Evolutionary conservation across 2,888 invertebrate species (phyloP), one percentile per base, ranked within the genome.

Genomic region (Agriopis aurantiaria): DNA sequence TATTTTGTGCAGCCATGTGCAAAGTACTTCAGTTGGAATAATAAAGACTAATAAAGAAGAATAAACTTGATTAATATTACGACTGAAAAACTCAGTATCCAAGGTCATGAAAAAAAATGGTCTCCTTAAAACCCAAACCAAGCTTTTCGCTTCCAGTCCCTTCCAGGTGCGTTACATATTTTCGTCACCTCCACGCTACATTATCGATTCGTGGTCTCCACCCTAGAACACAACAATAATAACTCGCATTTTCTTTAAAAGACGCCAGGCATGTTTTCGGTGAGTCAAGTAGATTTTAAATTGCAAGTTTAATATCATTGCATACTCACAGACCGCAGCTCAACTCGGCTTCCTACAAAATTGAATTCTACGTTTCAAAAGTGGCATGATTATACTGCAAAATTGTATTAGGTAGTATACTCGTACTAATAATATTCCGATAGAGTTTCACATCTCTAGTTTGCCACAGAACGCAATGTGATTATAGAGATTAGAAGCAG

Each of bases 261-360:
- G 23, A 17, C 43, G 14, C n/a, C 14, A 40, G 5, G 40, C 10
- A 45, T 57, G 48, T 59, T 59, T 59, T 23, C 23, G 33, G 9
- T 33, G 8, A 12, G 33, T 4, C 41, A 60, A 49, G 40, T 14
- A 51, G 9, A 11, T 51, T 51, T 49, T 45, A 48, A 61, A 43
- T 52, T 52, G 51, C 61, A 61, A 61, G 61, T 61, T 61, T 61
- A 61, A 61, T 61, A 51, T 51, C 41, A 61, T 52, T 61, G 61
- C 43, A 51, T 49, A 40, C 12, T 10, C 51, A 14, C 14, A 58
- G 57, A 11, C 40, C 49, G 49, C 60, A 48, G 14, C 49, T 49
- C 41, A 23, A 33, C 17, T 60, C 46, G 12, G 17, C 23, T 33
- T 43, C 14, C 59, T 8, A 40, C 41, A 11, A 52, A 61, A 61